Percentiles rank a stretch among this genome's conserved stretches.
phyloP scores from a whole-genome alignment of 2,113 vertebrate species.

The Carettochelys insculpta region DNA sequence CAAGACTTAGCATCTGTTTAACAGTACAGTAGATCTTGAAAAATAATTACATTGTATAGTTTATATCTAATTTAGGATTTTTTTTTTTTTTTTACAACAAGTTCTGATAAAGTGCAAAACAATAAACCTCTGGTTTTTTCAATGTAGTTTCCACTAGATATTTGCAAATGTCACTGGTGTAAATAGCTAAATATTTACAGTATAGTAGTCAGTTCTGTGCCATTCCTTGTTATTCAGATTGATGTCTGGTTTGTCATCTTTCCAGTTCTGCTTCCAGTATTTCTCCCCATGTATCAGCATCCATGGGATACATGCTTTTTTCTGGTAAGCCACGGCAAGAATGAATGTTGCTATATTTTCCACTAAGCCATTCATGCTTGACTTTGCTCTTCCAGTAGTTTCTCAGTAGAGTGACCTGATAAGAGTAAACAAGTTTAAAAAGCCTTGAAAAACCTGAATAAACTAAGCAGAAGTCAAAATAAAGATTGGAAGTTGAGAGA shows the following conservation, averaged over 20 bases:
- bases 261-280: conserved; percentile 91
- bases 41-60: conserved; percentile 40
- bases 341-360: conserved; percentile 84
- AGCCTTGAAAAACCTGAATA: neutral
- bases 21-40: neutral
- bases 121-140: conserved; percentile 9
- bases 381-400: conserved; percentile 88
- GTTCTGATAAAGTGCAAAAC: conserved; percentile 63
- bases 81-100: too few species aligned
- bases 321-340: conserved; percentile 78
- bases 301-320: conserved; percentile 84
- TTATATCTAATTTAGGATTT: neutral
- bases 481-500: neutral
- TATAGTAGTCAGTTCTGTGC: neutral
- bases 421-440: neutral
- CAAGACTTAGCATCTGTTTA: neutral
- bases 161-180: conserved; percentile 21
- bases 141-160: neutral
- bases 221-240: conserved; percentile 18
- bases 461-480: neutral
- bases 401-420: conserved; percentile 81
- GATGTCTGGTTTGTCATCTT: conserved; percentile 67
- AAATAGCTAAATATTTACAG: neutral
- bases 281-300: conserved; percentile 88
- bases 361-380: conserved; percentile 87